Evolutionary conservation across 2,888 invertebrate genomes (phyloP).

Genomic region (Dynastes grantii): DNA sequence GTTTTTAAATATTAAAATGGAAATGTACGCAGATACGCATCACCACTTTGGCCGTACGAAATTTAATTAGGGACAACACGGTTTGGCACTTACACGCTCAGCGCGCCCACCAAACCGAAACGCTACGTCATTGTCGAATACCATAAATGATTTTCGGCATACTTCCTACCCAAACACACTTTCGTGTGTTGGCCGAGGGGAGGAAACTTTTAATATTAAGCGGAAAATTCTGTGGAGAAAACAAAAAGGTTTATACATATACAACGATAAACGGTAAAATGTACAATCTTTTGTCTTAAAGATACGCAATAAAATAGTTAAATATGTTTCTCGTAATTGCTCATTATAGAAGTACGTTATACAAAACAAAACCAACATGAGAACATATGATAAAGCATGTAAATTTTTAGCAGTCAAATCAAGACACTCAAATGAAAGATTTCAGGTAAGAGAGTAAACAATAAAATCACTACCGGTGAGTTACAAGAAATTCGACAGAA

Average conservation of each 20-base stretch:
- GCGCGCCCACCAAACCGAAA: conserved; percentile 31
- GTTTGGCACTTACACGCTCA: conserved; percentile 42
- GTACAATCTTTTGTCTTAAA: background rate
- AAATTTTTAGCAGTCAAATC: too few relatives aligned
- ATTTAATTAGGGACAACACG: conserved; percentile 47
- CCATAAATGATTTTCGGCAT: conserved; percentile 39
- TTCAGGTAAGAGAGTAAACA: too few relatives aligned
- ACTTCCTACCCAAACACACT: background rate
- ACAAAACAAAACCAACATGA: too few relatives aligned
- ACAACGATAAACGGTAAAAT: too few relatives aligned
- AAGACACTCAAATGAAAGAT: too few relatives aligned
- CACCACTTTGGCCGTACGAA: conserved; percentile 30
- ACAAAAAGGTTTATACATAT: background rate
- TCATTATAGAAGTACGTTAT: too few relatives aligned
- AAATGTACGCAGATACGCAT: conserved; percentile 23
- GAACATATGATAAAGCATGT: too few relatives aligned
- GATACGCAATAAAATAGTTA: background rate
- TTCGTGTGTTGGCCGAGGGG: background rate
- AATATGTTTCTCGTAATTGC: too few relatives aligned
- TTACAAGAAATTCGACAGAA: too few relatives aligned
- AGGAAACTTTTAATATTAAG: background rate
- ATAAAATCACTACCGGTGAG: too few relatives aligned
- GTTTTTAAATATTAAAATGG: conserved; percentile 43
- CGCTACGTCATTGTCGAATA: conserved; percentile 25
- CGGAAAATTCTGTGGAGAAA: background rate